These are phyloP conservation scores for Heterodera schachtii DNA, from an alignment of 1,140 invertebrate species.

Conservation along the genomic window DNA sequence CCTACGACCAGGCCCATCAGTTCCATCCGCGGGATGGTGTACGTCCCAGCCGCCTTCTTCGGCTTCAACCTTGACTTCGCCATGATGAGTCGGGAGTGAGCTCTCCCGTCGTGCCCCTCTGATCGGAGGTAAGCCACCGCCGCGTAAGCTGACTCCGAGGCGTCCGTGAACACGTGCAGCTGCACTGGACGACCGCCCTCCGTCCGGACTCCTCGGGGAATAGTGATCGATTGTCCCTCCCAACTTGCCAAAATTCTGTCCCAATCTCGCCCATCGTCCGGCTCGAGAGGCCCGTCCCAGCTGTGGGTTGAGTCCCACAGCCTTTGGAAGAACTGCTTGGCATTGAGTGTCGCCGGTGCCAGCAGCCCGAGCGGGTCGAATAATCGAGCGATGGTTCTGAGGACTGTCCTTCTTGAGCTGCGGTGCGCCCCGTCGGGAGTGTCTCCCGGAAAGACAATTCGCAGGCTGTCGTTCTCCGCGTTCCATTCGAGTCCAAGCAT, in stretches of 20 bases:
- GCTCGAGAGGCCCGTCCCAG: background rate
- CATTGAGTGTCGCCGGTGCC: slow-evolving; percentile 1
- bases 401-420: background rate
- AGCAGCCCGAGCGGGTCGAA: slow-evolving; percentile 23
- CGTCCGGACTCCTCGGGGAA: background rate
- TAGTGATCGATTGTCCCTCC: background rate
- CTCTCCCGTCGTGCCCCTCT: background rate
- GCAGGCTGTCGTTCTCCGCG: background rate
- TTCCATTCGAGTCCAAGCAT: slow-evolving; percentile 27
- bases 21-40: slow-evolving; percentile 4
- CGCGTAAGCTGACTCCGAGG: slow-evolving; percentile 6
- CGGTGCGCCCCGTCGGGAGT: background rate
- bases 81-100: background rate
- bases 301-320: background rate
- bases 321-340: slow-evolving; percentile 24
- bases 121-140: background rate
- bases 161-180: slow-evolving; percentile 12
- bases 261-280: background rate
- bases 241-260: background rate
- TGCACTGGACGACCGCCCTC: background rate
- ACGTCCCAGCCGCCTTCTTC: background rate
- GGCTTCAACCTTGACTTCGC: background rate
- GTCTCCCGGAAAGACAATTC: background rate
- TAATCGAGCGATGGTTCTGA: background rate
- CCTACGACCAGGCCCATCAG: background rate